Evolutionary conservation across 64 coral and sea anemone genomes (phyloP), one percentile per base, ranked within the genome.

Genomic region (Acropora tenuis): DNA sequence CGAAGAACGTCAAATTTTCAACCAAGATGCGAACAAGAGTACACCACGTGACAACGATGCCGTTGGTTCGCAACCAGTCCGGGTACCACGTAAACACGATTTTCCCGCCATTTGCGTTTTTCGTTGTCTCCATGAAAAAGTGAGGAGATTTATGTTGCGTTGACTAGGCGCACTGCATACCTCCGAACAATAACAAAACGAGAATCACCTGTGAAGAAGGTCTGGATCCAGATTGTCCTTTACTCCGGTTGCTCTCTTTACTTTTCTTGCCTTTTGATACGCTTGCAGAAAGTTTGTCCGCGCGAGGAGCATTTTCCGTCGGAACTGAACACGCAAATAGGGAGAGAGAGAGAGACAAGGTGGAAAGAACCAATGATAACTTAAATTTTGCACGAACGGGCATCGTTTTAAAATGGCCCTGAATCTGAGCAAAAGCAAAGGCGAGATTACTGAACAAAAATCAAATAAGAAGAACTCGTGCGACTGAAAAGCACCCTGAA

Each of bases 161-260:
- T 30, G 30, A 30, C 30, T 30, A 30, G 30, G 30, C 30, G 30
- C 30, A 30, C 30, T 30, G 30, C 30, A 30, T 30, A 30, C 30
- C 30, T 30, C 30, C 30, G 30, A 55, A 55, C 60, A 63, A 12
- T 15, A 63, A 63, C 60, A 43, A 47, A 76, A 44, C 42, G 42
- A 76, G 2, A 63, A 46, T 76, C 41, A 85, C 82, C 82, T 85
- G 87, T 77, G 87, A 90, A 2, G 92, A 94, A 2, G 92, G 87
- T 89, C 92, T 86, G 20, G 92, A 94, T 18, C 87, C 86, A 76
- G 73, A 44, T 48, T 94, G 68, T 53, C 79, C 87, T 47, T 90
- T 94, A 48, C 97, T 98, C 1, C 91, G 91, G 41, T 91, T 91
- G 78, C 91, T 96, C 41, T 98, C 97, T 52, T 92, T 92, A 42